phyloP scores from a whole-genome alignment of 2,113 vertebrate species.

The Poeciliopsis retropinna region DNA sequence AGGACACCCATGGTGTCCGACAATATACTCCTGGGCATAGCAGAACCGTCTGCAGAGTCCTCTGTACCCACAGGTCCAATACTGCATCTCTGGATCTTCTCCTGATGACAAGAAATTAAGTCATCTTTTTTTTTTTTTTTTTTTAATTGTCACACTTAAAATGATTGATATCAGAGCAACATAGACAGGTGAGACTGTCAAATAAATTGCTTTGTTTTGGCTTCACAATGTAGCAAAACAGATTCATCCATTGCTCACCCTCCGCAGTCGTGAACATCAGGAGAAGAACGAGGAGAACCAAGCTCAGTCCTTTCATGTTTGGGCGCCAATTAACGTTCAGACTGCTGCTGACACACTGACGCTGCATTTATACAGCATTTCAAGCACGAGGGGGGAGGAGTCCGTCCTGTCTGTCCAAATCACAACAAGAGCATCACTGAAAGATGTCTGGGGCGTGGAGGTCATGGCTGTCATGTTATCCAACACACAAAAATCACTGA shows the following conservation, averaged over 20 bases:
- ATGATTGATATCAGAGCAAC: not conserved
- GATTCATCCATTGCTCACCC: slow-evolving; percentile 65
- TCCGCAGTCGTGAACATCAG: slow-evolving; percentile 72
- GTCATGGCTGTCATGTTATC: slow-evolving; percentile 38
- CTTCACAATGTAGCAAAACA: slow-evolving; percentile 31
- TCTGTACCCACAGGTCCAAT: slow-evolving; percentile 79
- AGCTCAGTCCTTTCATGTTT: slow-evolving; percentile 75
- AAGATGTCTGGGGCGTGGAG: slow-evolving; percentile 55
- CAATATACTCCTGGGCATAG: slow-evolving; percentile 76
- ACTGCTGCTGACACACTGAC: slow-evolving; percentile 56
- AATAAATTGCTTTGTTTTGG: slow-evolving; percentile 14
- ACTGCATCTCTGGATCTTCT: slow-evolving; percentile 68
- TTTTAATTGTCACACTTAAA: not conserved
- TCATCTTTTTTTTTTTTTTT: too few species aligned
- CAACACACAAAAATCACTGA: not conserved
- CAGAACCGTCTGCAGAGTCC: slow-evolving; percentile 82
- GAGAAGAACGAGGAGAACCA: slow-evolving; percentile 74
- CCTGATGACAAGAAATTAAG: slow-evolving; percentile 39
- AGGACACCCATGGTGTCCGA: slow-evolving; percentile 78
- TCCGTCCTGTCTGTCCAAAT: slow-evolving; percentile 58
- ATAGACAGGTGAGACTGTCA: slow-evolving; percentile 16
- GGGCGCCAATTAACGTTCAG: slow-evolving; percentile 55
- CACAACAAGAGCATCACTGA: slow-evolving; percentile 59
- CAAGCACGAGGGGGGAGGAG: slow-evolving; percentile 71
- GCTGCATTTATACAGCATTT: slow-evolving; percentile 78